These are phyloP conservation scores for Dreissena rostriformis DNA, from an alignment of 1,140 invertebrate genomes.

Conservation along the genomic window DNA sequence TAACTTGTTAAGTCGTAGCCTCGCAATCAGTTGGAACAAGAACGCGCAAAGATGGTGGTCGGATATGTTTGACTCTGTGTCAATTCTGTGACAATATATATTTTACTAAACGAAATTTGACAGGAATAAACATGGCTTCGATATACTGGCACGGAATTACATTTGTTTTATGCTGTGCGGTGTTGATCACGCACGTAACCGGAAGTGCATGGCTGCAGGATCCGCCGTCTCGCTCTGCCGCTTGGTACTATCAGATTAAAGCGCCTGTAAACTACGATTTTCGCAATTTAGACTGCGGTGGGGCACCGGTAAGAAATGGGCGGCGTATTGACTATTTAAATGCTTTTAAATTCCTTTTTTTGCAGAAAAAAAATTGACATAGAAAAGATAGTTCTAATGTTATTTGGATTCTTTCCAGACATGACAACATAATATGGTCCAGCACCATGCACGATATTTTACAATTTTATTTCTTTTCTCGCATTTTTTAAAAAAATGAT, in stretches of 20 bases:
- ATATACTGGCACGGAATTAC: not conserved
- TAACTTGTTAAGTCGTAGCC: too few species aligned
- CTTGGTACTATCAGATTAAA: conserved; percentile 54
- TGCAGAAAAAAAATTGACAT: not conserved
- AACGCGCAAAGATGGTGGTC: too few species aligned
- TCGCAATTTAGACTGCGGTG: conserved; percentile 47
- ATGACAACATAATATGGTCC: too few species aligned
- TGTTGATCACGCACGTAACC: not conserved
- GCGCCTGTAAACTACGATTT: conserved; percentile 53
- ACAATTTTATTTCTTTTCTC: too few species aligned
- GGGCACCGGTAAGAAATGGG: conserved; percentile 20
- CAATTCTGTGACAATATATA: too few species aligned
- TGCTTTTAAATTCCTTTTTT: not conserved
- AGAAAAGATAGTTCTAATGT: not conserved
- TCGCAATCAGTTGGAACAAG: too few species aligned
- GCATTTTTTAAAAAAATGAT: too few species aligned
- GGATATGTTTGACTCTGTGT: too few species aligned
- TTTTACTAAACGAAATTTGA: too few species aligned
- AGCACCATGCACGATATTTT: too few species aligned
- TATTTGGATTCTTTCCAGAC: not conserved
- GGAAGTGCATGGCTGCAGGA: conserved; percentile 50
- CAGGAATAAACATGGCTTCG: too few species aligned
- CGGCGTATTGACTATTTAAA: too few species aligned
- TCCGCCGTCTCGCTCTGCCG: conserved; percentile 43
- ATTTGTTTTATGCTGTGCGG: conserved; percentile 5